Percentiles rank a stretch among this genome's conserved stretches.
These are phyloP conservation scores for Temnothorax curvispinosus DNA, from an alignment of 1,140 invertebrate genomes.

Conservation along the genomic window DNA sequence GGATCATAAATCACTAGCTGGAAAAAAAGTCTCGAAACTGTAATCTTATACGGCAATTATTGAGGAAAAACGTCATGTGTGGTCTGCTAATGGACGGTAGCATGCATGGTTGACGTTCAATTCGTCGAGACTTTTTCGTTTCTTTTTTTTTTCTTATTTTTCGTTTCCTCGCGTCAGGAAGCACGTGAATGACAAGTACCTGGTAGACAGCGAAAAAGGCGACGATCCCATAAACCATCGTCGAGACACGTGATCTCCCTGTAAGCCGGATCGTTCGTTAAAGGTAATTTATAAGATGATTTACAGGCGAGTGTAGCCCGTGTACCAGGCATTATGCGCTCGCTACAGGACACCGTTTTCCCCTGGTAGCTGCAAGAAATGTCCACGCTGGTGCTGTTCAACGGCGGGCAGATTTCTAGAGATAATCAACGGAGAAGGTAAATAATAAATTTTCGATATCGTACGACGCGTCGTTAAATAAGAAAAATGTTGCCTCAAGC, in stretches of 20 bases:
- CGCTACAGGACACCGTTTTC: slow-evolving; percentile 67
- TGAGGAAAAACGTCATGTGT: background rate
- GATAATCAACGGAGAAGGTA: slow-evolving; percentile 7
- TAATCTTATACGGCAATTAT: slow-evolving; percentile 19
- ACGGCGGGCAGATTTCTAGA: slow-evolving; percentile 67
- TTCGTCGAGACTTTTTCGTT: background rate
- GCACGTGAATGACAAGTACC: slow-evolving; percentile 56
- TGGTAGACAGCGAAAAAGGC: slow-evolving; percentile 73
- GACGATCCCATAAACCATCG: slow-evolving; percentile 71
- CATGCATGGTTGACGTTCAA: background rate
- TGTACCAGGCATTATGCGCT: slow-evolving; percentile 69
- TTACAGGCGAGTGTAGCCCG: slow-evolving; percentile 73
- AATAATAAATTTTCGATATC: slow-evolving; percentile 35
- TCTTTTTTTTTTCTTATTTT: background rate
- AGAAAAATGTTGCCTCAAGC: background rate
- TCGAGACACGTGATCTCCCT: slow-evolving; percentile 70
- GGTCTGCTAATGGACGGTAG: background rate
- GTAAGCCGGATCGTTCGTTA: slow-evolving; percentile 75
- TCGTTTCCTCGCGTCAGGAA: background rate
- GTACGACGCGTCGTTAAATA: background rate
- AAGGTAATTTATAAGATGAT: slow-evolving; percentile 73
- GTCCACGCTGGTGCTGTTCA: slow-evolving; percentile 70
- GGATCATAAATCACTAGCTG: background rate
- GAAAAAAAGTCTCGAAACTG: slow-evolving; percentile 20
- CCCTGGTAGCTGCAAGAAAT: slow-evolving; percentile 69